Conservation (phyloP, 1,140 invertebrate genomes). For the Spodoptera litura region DNA sequence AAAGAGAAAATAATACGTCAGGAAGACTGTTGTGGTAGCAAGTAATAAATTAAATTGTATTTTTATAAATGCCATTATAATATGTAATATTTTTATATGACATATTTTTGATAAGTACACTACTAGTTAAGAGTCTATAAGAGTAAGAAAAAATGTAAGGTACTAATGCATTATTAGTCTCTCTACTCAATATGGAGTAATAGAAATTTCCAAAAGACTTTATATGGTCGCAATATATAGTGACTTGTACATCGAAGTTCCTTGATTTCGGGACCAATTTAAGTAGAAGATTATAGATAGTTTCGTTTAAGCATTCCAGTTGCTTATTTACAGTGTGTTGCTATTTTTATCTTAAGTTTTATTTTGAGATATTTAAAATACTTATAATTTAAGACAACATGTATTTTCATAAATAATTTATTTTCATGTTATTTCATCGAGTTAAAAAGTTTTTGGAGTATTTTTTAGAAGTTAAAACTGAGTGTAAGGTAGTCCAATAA, state of each 20-base stretch:
- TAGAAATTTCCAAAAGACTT: background rate
- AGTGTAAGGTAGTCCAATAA: constrained; percentile 27
- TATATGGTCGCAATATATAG: background rate
- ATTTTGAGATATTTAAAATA: constrained; percentile 3
- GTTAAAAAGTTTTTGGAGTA: constrained; percentile 6
- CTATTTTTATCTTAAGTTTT: constrained; percentile 8
- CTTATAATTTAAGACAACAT: background rate
- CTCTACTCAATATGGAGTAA: background rate
- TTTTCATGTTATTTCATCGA: constrained; percentile 10
- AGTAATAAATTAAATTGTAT: constrained; percentile 4
- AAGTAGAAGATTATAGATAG: constrained; percentile 2
- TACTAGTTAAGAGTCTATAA: background rate
- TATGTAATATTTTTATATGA: constrained; percentile 16
- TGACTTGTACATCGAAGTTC: constrained; percentile 9
- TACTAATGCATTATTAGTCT: background rate
- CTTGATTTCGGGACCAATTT: constrained; percentile 35
- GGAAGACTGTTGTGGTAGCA: background rate
- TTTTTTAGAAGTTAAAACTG: background rate
- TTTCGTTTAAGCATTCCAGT: background rate
- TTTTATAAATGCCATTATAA: constrained; percentile 22
- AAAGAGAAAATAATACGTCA: constrained; percentile 23
- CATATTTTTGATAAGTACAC: constrained; percentile 15
- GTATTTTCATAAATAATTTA: constrained; percentile 16
- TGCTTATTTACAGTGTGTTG: background rate
- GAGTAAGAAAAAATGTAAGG: background rate